Percentiles rank a stretch among this genome's conserved stretches.
These are phyloP conservation scores for Silurus glanis DNA, from an alignment of 2,113 vertebrate genomes.

Conservation along the genomic window DNA sequence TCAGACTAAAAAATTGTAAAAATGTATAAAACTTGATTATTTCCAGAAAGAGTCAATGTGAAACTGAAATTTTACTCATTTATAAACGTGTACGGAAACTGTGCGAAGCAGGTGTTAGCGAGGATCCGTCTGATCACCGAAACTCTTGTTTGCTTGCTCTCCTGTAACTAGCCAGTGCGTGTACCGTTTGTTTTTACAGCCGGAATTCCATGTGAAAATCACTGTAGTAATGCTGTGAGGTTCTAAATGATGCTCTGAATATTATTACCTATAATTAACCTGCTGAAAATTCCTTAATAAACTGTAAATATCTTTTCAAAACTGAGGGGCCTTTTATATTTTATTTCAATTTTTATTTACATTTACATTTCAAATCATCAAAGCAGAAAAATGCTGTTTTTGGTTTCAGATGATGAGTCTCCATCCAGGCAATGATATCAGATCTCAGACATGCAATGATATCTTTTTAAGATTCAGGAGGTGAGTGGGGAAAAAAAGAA, in stretches of 20 bases:
- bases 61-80: background rate
- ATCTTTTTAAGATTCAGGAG: too few relatives aligned
- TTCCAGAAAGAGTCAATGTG: background rate
- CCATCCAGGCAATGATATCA: background rate
- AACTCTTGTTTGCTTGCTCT: background rate
- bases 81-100: background rate
- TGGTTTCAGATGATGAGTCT: background rate
- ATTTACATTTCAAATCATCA: background rate
- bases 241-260: slow-evolving; percentile 10
- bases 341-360: background rate
- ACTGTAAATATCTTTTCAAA: slow-evolving; percentile 74
- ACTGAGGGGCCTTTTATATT: background rate
- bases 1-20: background rate
- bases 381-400: background rate
- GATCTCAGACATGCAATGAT: background rate
- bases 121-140: background rate
- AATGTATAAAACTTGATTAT: background rate
- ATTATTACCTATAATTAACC: slow-evolving; percentile 46
- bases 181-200: background rate
- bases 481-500: background rate
- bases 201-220: background rate
- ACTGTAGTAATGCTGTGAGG: slow-evolving; percentile 40
- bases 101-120: background rate
- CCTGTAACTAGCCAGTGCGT: background rate
- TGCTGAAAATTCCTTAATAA: slow-evolving; percentile 66